Conservation (phyloP, 2,797 vertebrate genomes). For the Eulemur mongoz region DNA sequence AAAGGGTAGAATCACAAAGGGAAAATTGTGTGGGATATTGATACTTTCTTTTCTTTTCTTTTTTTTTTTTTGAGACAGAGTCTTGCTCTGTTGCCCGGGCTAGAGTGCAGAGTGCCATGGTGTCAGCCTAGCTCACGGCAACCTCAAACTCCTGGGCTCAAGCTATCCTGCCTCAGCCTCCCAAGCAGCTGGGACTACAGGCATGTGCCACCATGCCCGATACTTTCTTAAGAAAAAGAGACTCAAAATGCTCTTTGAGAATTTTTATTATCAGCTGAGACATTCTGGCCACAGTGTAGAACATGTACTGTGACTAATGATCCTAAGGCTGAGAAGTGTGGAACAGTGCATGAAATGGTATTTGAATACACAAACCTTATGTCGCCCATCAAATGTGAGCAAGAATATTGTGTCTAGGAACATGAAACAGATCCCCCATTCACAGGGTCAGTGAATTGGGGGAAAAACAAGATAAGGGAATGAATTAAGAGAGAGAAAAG, state of each 20-base stretch:
- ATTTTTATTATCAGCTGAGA: slow-evolving; percentile 37
- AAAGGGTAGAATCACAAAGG: not conserved
- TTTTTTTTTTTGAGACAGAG: too few species aligned
- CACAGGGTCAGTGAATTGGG: slow-evolving; percentile 28
- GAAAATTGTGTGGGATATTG: not conserved
- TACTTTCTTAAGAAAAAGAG: slow-evolving; percentile 14
- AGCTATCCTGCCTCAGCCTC: too few species aligned
- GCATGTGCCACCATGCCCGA: not conserved
- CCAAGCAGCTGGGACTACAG: too few species aligned
- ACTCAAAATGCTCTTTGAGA: slow-evolving; percentile 10
- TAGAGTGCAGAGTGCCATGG: too few species aligned
- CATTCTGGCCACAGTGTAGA: slow-evolving; percentile 45
- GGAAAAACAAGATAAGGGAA: slow-evolving; percentile 29
- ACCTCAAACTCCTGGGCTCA: too few species aligned
- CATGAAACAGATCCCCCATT: slow-evolving; percentile 78
- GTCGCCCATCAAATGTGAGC: slow-evolving; percentile 71
- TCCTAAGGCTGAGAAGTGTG: not conserved
- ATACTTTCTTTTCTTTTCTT: not conserved
- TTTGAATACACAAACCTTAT: slow-evolving; percentile 61
- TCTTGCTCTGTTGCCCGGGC: too few species aligned
- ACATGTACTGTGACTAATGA: slow-evolving; percentile 44
- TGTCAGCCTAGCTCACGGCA: too few species aligned
- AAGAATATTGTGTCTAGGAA: slow-evolving; percentile 76
- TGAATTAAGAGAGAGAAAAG: slow-evolving; percentile 8
- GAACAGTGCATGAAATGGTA: not conserved